phyloP scores from a whole-genome alignment of 2,797 vertebrate species.

The Enteromius paludinosus region DNA sequence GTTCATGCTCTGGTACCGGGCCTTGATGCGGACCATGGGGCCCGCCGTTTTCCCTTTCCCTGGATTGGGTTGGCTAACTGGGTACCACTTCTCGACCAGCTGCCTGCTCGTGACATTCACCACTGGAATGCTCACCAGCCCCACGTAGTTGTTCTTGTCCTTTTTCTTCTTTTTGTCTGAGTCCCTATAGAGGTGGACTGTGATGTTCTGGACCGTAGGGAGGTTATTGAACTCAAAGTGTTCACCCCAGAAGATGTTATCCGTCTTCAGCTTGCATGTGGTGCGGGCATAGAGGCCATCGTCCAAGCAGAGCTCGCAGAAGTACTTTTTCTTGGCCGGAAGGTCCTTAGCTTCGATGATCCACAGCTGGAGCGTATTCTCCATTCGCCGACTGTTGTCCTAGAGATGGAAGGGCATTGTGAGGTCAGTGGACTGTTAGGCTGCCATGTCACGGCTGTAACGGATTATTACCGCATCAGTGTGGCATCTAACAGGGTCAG shows the following conservation, averaged over 20 bases:
- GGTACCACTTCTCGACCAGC: constrained; percentile 97
- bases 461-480: constrained; percentile 23
- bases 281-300: constrained; percentile 96
- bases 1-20: constrained; percentile 95
- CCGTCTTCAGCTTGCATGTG: constrained; percentile 97
- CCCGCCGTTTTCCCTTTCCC: constrained; percentile 90
- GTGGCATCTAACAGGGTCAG: constrained; percentile 39
- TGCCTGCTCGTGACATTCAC: constrained; percentile 88
- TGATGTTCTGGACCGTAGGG: constrained; percentile 87
- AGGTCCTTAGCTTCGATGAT: constrained; percentile 99
- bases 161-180: constrained; percentile 99
- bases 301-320: constrained; percentile 95
- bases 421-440: constrained; percentile 28
- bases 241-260: constrained; percentile 99
- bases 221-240: constrained; percentile 99
- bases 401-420: constrained; percentile 64
- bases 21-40: constrained; percentile 96
- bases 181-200: constrained; percentile 95
- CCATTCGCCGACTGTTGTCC: constrained; percentile 97
- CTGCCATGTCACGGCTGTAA: constrained; percentile 12
- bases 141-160: constrained; percentile 96
- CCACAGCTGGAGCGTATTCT: constrained; percentile 95
- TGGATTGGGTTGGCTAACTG: constrained; percentile 88
- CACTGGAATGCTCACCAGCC: constrained; percentile 89
- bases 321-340: constrained; percentile 97